Evolutionary conservation across 1,140 invertebrate genomes (phyloP).

Genomic region (Leptopilina boulardi): DNA sequence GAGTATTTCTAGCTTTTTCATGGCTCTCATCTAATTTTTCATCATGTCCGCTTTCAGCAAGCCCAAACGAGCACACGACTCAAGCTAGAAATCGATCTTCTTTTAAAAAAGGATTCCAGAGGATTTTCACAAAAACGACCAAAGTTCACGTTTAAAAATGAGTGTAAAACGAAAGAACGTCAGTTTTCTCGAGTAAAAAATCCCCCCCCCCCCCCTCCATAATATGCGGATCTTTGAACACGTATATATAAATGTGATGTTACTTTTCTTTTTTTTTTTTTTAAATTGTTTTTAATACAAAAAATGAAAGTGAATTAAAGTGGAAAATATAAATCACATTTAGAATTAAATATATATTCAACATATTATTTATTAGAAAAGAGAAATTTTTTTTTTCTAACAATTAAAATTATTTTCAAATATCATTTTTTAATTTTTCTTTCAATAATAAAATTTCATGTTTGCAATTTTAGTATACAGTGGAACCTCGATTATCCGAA

Average conservation of each 20-base stretch:
- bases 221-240: not conserved
- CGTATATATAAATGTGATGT: not conserved
- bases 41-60: constrained; percentile 3
- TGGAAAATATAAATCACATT: not conserved
- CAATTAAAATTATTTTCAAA: too few relatives aligned
- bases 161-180: not conserved
- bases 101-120: not conserved
- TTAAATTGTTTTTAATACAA: too few relatives aligned
- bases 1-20: not conserved
- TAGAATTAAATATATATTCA: not conserved
- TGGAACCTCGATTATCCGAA: too few relatives aligned
- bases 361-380: not conserved
- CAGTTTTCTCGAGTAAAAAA: not conserved
- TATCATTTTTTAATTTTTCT: too few relatives aligned
- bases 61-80: not conserved
- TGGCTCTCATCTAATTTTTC: constrained; percentile 6
- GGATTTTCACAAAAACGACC: not conserved
- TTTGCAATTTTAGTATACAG: too few relatives aligned
- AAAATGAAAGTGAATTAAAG: not conserved
- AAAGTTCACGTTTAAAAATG: not conserved
- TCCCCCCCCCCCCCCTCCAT: not conserved
- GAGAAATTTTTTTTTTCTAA: not conserved
- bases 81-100: constrained; percentile 1
- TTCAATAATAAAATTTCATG: too few relatives aligned
- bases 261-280: too few relatives aligned